These are phyloP conservation scores for Orchesellides sinensis DNA, from an alignment of 2,888 invertebrate species.

Conservation along the genomic window DNA sequence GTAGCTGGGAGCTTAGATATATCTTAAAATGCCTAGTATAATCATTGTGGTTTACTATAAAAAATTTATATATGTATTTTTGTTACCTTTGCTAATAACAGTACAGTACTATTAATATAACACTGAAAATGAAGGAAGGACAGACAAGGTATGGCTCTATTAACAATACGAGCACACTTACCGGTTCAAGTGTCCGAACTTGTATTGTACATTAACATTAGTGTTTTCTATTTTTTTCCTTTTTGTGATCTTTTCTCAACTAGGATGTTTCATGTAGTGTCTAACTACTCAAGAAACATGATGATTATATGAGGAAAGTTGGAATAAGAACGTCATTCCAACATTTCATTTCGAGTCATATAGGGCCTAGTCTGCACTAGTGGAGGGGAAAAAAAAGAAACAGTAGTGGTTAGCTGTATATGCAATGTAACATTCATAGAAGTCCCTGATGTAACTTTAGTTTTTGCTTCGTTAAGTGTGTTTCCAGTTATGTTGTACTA, in stretches of 20 bases:
- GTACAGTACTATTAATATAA: too few relatives aligned
- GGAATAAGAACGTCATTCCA: conserved; percentile 21
- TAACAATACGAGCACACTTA: too few relatives aligned
- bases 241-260: not conserved
- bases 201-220: too few relatives aligned
- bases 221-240: not conserved
- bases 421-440: not conserved
- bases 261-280: conserved; percentile 4
- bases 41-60: not conserved
- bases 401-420: not conserved
- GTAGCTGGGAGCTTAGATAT: too few relatives aligned
- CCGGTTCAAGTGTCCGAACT: too few relatives aligned
- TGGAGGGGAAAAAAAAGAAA: not conserved
- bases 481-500: too few relatives aligned
- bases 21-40: too few relatives aligned
- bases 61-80: not conserved
- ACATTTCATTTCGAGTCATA: conserved; percentile 36
- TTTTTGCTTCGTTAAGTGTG: not conserved
- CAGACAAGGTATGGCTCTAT: too few relatives aligned
- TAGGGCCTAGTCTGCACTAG: not conserved
- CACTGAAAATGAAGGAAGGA: too few relatives aligned
- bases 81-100: too few relatives aligned
- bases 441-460: not conserved
- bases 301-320: conserved; percentile 17
- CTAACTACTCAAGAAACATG: conserved; percentile 20